phyloP scores from a whole-genome alignment of 1,140 invertebrate genomes.

The Drosophila watanabei region DNA sequence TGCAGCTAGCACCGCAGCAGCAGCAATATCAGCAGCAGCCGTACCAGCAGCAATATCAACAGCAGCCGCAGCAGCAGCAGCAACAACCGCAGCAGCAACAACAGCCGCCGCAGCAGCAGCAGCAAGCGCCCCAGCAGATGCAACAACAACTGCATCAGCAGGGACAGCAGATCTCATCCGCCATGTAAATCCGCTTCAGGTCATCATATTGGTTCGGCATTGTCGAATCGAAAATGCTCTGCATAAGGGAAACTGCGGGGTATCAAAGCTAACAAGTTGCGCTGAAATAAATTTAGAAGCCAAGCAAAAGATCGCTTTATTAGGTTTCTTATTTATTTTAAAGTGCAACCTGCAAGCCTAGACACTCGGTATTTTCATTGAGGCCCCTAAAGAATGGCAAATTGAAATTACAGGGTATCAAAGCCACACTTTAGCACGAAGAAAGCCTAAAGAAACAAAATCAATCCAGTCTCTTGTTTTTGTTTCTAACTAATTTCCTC shows the following conservation, averaged over 20 bases:
- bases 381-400: too few relatives aligned
- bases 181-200: conserved; percentile 61
- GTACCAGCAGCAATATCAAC: conserved; percentile 27
- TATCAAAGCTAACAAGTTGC: background rate
- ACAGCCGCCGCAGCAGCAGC: conserved; percentile 29
- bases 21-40: conserved; percentile 43
- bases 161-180: conserved; percentile 70
- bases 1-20: conserved; percentile 52
- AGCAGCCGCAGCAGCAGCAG: conserved; percentile 24
- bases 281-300: background rate
- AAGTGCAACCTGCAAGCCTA: background rate
- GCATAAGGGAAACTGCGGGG: background rate
- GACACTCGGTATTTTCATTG: background rate
- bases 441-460: background rate
- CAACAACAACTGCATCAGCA: conserved; percentile 40
- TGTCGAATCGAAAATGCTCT: conserved; percentile 28
- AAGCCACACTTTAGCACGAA: background rate
- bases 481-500: background rate
- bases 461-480: background rate
- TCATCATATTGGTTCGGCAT: conserved; percentile 10
- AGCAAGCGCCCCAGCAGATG: conserved; percentile 16
- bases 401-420: background rate
- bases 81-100: conserved; percentile 22
- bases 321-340: background rate
- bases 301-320: background rate